Conservation (phyloP, 2,113 vertebrate genomes). For the Alectura lathami region DNA sequence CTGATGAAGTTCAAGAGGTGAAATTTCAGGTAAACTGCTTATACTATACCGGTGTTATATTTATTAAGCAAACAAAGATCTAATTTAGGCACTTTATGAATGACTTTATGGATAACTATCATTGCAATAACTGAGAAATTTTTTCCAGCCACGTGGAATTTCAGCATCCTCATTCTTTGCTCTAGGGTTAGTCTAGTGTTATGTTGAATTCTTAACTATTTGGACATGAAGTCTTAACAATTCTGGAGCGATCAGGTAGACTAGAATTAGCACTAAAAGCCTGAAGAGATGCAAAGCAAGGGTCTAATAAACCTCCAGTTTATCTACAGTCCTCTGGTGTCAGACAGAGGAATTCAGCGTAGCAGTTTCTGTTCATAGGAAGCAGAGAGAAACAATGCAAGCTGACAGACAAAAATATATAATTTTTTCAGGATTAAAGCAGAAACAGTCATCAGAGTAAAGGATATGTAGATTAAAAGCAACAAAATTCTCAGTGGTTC, state of each 20-base stretch:
- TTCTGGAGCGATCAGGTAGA: neutral
- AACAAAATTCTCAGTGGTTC: neutral
- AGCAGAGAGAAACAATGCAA: neutral
- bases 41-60: neutral
- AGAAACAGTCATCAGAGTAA: neutral
- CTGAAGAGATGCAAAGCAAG: neutral
- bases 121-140: neutral
- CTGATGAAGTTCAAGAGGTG: neutral
- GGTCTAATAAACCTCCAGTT: neutral
- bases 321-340: neutral
- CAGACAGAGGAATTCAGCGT: neutral
- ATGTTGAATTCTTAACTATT: neutral
- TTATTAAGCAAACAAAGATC: neutral
- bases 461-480: neutral
- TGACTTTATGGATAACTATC: neutral
- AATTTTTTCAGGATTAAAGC: neutral
- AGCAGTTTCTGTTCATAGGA: neutral
- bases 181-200: neutral
- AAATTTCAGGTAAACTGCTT: constrained; percentile 6
- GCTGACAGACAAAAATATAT: neutral
- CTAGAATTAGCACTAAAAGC: neutral
- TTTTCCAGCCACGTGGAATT: neutral
- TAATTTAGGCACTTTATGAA: neutral
- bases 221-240: neutral
- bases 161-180: neutral